phyloP scores from a whole-genome alignment of 2,113 vertebrate genomes.

The Dipodomys merriami region DNA sequence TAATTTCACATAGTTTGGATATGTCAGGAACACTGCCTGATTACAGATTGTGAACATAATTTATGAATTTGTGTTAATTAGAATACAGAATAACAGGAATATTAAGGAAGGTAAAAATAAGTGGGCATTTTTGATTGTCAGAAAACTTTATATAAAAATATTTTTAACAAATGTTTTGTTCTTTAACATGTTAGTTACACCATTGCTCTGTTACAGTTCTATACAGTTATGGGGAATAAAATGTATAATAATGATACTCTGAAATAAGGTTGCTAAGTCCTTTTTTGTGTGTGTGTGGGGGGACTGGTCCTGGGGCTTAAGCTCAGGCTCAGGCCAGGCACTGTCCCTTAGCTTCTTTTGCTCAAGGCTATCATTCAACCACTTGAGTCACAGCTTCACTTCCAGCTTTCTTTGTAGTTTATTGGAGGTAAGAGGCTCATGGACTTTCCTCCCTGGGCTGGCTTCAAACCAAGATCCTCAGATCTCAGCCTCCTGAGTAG shows the following conservation, averaged over 20 bases:
- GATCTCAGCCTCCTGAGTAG: too few relatives aligned
- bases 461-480: too few relatives aligned
- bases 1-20: background rate
- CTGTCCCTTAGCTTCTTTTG: too few relatives aligned
- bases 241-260: background rate
- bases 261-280: background rate
- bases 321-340: too few relatives aligned
- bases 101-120: background rate
- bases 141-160: background rate
- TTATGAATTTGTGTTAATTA: background rate
- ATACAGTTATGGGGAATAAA: background rate
- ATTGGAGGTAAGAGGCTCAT: too few relatives aligned
- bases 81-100: background rate
- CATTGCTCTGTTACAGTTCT: background rate
- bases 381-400: too few relatives aligned
- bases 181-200: background rate
- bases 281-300: too few relatives aligned
- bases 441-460: too few relatives aligned
- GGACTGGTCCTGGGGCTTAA: too few relatives aligned
- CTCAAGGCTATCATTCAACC: too few relatives aligned
- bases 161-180: constrained; percentile 18
- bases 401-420: too few relatives aligned
- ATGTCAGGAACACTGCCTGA: background rate
- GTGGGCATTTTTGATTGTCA: background rate
- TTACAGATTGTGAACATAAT: background rate